Evolutionary conservation across 2,113 vertebrate genomes (phyloP), one percentile per base, ranked within the genome.

Genomic region (Vicugna pacos): DNA sequence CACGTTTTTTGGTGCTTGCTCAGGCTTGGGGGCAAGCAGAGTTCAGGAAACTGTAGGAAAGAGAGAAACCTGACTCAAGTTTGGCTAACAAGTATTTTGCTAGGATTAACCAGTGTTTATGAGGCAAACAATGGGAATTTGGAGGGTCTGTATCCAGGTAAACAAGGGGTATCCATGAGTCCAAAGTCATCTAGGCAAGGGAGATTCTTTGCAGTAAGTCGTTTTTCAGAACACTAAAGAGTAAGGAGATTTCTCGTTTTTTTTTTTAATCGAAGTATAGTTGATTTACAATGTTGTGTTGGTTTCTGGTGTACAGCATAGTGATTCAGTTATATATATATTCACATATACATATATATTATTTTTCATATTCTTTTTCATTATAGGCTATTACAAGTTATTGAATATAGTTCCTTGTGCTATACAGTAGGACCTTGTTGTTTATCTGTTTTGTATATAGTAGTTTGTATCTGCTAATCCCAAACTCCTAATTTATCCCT

Each of bases 121-220:
- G 80, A 65, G 11, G 72, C 28, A 86, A 91, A 90, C 35, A 80
- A 64, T 64, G 38, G 58, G 50, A 75, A 80, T 91, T 84, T 94
- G 73, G 73, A 91, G 75, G 32, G 56, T 89, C 52, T 67, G 35
- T 65, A 58, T 80, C 73, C 50, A 56, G 15, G 20, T 56, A 93
- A 86, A 90, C 32, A 46, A 60, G 28, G 50, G 32, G 9, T 11
- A 38, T 58, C 35, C 5, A 0, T 80, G 64, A 73, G 52, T 79
- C 86, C 77, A 88, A 89, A 89, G 62, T 70, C 54, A 35, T 30
- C 35, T 13, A 69, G 14, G 46, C 58, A 84, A 70, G 60, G 52
- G 62, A 13, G 22, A 9, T 35, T 84, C 62, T 90, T 90, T 79
- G n/a, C 46, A 72, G 17, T 64, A 79, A 62, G 42, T 77, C 8